Evolutionary conservation across 2,113 vertebrate species (phyloP), one percentile per base, ranked within the genome.

Genomic region (Cepphus grylle): DNA sequence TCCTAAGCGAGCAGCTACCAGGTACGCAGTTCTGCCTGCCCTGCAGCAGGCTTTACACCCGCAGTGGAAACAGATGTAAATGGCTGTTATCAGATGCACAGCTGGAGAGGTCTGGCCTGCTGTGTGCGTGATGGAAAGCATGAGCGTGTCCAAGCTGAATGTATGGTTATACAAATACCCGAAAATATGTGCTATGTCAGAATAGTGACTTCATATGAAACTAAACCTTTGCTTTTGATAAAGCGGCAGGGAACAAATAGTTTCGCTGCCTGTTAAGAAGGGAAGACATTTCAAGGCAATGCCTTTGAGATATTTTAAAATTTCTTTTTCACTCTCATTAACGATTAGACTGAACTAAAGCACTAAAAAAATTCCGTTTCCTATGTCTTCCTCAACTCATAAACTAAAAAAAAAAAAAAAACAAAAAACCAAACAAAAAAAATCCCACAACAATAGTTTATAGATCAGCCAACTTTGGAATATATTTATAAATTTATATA

Each of bases 161-260:
- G 11, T 3, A 61, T 9, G 52, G 16, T 15, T 22, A 4, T 8
- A 9, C 50, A 52, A 91, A 63, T 19, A 63, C 14, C 30, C 2
- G 1, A 45, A 91, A 26, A 34, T 34, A 76, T 0, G 0, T 53
- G 17, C 30, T 56, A 5, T 22, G 4, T 45, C 61, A 45, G 30
- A 81, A 29, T 14, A 81, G 22, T 27, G 21, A 30, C 42, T 72
- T 67, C 13, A 38, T 30, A 49, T 19, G n/a, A 77, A 82, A 91
- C 12, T 12, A 89, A 86, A 66, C 22, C 43, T 42, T 76, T 79
- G 19, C 6, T 82, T 91, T 62, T 58, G 25, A 27, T 66, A 73
- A 89, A 81, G 5, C 6, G 3, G 9, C 36, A 85, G 12, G 8
- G 29, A 85, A 19, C 8, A 91, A 85, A 55, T 9, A n/a, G 25